Base-by-base conservation (phyloP, 2,888 invertebrate genomes). In the Scaptodrosophila latifasciaeformis region DNA sequence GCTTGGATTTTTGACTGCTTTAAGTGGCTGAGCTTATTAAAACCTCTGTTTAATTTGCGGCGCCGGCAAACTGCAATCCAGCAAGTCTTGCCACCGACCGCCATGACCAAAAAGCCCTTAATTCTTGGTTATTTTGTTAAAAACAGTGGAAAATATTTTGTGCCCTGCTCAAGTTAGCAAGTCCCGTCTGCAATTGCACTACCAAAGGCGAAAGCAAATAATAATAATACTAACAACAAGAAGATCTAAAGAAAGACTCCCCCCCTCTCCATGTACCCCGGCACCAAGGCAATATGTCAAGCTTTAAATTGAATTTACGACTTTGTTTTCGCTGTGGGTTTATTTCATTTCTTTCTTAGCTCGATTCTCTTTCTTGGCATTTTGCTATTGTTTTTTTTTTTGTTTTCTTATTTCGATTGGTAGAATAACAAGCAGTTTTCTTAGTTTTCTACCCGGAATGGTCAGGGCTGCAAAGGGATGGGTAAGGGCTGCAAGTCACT, bases 281-380 rank as follows among this genome's bases (percentile, higher is more conserved):
- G 58, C 71, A 55, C 57, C 65, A 64, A 67, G 74, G 77, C 83
- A 82, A 82, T 82, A 82, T 82, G 82, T 84, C 81, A 84, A 74
- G 82, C 82, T 77, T 82, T 79, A 82, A 82, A 84, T 82, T 81
- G 69, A 79, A 83, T 81, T 79, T 82, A 75, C 81, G 82, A 79
- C 77, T 79, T 70, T 79, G 65, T 79, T 82, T 82, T 76, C 80
- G 77, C 71, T 61, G 69, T 63, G 62, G 55, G 59, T 76, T 79
- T 65, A 70, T 75, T 78, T 78, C 62, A 64, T 78, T 54, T 52
- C 59, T 52, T 43, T 49, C 46, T 48, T 37, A 56, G 57, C 53
- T 49, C 44, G n/a, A n/a, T n/a, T n/a, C n/a, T n/a, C n/a, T n/a
- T n/a, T n/a, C n/a, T n/a, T n/a, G 40, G 13, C 43, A 27, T 47